Evolutionary conservation across 2,113 vertebrate species (phyloP), one percentile per base, ranked within the genome.

Genomic region (Trinectes maculatus): DNA sequence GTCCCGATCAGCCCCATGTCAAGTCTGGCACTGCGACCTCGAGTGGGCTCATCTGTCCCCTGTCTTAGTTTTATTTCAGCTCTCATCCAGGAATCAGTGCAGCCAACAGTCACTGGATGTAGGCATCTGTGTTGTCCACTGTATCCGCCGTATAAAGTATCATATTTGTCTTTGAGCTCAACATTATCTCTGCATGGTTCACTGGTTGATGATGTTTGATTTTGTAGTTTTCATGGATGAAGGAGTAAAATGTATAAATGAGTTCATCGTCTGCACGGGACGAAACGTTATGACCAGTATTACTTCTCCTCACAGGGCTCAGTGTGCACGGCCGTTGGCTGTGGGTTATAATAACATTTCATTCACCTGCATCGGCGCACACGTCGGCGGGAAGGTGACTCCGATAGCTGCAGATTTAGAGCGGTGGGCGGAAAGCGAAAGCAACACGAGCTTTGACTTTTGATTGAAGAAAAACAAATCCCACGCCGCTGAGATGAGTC

Each of bases 1-100:
- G 24, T 69, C 71, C 47, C 42, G 69, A 59, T 76, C 2, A 48
- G 10, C 2, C 10, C 10, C 1, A 24, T 36, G 33, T 69, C 44
- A 55, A 16, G 66, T 51, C 56, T 66, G 75, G 21, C 66, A 49
- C 63, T 22, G 43, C 46, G 71, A 77, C 63, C 74, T 56, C 37
- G 1, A 36, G 37, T 15, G 26, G 19, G 24, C 28, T 46, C 6
- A 21, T 28, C 26, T 64, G 28, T 61, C 57, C 26, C 57, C 53
- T 15, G 10, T 15, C 39, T 53, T 37, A 62, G 64, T 49, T 56
- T 58, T 33, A 8, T 61, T 26, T 53, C 16, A 13, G 16, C n/a
- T 53, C 5, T 12, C 39, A 6, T 43, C 22, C 61, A 43, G 39
- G 58, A 68, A 80, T 75, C 58, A 31, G 34, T 11, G 13, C 16